Evolutionary conservation across 1,140 invertebrate species (phyloP), one percentile per base, ranked within the genome.

Genomic region (Ceratina australensis): DNA sequence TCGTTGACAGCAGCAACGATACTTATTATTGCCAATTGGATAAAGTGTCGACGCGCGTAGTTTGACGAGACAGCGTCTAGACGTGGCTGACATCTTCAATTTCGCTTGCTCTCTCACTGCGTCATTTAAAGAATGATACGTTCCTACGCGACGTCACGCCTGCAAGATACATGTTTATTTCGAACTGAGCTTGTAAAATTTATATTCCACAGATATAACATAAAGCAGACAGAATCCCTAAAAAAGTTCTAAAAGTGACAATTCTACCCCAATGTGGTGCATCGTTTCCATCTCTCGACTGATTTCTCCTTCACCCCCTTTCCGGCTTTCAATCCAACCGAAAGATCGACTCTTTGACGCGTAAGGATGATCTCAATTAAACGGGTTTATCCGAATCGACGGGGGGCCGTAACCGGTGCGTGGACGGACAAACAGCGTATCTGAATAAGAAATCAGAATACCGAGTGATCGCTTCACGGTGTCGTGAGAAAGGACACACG

Each of bases 61-160:
- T 87, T 88, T 89, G 88, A 89, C 87, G 84, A 87, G 87, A 87
- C 88, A 89, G 86, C 81, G 88, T 89, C 88, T 89, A 89, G 88
- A 89, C 88, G 63, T 59, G 71, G 57, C 77, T 86, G 86, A 80
- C 86, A 85, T 86, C 86, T 87, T 78, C 85, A 86, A 88, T 88
- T 87, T 82, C 66, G 80, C 69, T 63, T 57, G 67, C 71, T 78
- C 78, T 73, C 66, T 80, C 76, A 56, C 42, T 24, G 57, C 76
- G 60, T 67, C 72, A 66, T 82, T 77, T 79, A 78, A 42, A 79
- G 72, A 82, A 63, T 67, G 81, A 76, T 83, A 66, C 66, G 50
- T 42, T 52, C 54, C 73, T 60, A 78, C 82, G 66, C 78, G 74
- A 84, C 59, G 26, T 64, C 50, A 28, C 74, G 24, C 67, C 63